phyloP scores from a whole-genome alignment of 2,797 vertebrate species.

The Eidolon dupreanum region DNA sequence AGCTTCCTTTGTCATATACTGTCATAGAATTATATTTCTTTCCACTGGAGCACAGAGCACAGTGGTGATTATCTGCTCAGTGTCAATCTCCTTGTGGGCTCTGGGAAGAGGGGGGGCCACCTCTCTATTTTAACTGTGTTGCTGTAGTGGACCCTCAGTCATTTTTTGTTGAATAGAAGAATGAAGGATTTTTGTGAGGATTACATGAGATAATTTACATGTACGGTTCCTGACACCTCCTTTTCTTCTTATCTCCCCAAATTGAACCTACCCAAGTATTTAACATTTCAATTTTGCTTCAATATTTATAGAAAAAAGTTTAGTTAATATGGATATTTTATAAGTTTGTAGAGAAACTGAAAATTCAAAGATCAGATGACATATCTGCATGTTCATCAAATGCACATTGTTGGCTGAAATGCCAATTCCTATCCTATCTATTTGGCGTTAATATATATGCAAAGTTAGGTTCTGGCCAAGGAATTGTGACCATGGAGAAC shows the following conservation, averaged over 20 bases:
- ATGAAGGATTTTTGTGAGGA: neutral
- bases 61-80: neutral
- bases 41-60: neutral
- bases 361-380: neutral
- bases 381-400: neutral
- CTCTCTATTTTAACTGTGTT: neutral
- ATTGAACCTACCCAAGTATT: neutral
- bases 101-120: neutral
- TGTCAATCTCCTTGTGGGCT: neutral
- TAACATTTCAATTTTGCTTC: neutral
- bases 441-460: neutral
- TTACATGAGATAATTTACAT: neutral
- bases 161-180: neutral
- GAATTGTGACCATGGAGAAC: neutral
- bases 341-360: slow-evolving; percentile 13
- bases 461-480: neutral
- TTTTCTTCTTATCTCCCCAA: neutral
- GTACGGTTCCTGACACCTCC: neutral
- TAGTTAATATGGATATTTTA: slow-evolving; percentile 31
- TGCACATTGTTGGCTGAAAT: neutral
- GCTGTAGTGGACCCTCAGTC: neutral
- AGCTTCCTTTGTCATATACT: neutral
- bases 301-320: neutral
- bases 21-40: neutral
- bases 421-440: neutral